phyloP scores from a whole-genome alignment of 2,888 invertebrate species.

The Drosophila sordidula region DNA sequence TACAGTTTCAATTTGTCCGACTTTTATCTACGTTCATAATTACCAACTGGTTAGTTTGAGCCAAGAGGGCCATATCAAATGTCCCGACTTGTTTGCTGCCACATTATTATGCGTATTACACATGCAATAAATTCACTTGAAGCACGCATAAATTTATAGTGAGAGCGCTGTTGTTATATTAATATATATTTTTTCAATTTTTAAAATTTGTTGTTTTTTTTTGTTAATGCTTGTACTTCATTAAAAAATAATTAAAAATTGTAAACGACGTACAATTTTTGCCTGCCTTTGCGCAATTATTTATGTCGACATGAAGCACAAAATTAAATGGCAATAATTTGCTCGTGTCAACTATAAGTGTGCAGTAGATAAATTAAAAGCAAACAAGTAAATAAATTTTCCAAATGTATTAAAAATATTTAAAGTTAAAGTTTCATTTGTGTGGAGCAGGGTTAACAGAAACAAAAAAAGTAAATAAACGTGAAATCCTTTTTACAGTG shows the following conservation, averaged over 20 bases:
- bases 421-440: constrained; percentile 36
- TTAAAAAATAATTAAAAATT: constrained; percentile 78
- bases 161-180: constrained; percentile 4
- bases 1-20: constrained; percentile 1
- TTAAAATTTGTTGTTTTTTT: constrained; percentile 1
- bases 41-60: constrained; percentile 10
- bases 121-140: constrained; percentile 70
- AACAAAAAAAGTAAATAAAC: neutral
- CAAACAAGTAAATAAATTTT: constrained; percentile 64
- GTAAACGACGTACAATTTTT: constrained; percentile 68
- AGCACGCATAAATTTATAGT: constrained; percentile 63
- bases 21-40: constrained; percentile 14
- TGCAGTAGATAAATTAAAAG: constrained; percentile 74
- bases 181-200: constrained; percentile 16
- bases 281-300: constrained; percentile 75
- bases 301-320: constrained; percentile 72
- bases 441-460: neutral
- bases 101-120: constrained; percentile 62
- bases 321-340: constrained; percentile 80
- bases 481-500: constrained; percentile 35
- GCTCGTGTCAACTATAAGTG: constrained; percentile 74
- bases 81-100: constrained; percentile 34
- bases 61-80: constrained; percentile 39
- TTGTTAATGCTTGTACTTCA: constrained; percentile 61
- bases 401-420: constrained; percentile 16